Evolutionary conservation across 2,888 invertebrate species (phyloP).

Genomic region (Epirrhoe alternata): DNA sequence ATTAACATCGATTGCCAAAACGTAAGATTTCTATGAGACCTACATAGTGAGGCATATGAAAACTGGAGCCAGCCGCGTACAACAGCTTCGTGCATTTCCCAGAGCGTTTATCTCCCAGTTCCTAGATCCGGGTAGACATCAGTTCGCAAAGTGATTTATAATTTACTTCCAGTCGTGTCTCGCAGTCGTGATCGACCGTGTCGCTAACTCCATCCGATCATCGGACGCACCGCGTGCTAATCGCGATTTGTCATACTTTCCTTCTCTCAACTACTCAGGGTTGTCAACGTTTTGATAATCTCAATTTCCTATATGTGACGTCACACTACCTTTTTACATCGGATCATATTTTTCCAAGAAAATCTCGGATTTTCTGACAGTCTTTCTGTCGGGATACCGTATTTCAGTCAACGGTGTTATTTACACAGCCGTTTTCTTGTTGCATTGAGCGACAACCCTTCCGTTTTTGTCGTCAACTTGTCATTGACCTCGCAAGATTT

Average conservation of each 20-base stretch:
- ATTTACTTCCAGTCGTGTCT: slow-evolving; percentile 49
- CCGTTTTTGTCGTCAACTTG: slow-evolving; percentile 52
- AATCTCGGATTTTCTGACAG: slow-evolving; percentile 28
- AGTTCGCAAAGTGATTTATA: slow-evolving; percentile 55
- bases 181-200: slow-evolving; percentile 48
- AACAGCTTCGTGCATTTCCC: slow-evolving; percentile 38
- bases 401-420: slow-evolving; percentile 48
- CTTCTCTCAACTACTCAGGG: slow-evolving; percentile 54
- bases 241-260: slow-evolving; percentile 74
- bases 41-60: not conserved
- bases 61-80: slow-evolving; percentile 4
- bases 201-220: slow-evolving; percentile 54
- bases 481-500: slow-evolving; percentile 56
- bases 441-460: slow-evolving; percentile 50
- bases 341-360: slow-evolving; percentile 32
- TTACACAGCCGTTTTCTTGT: slow-evolving; percentile 40
- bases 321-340: slow-evolving; percentile 41
- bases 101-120: slow-evolving; percentile 38
- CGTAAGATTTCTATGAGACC: not conserved
- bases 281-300: slow-evolving; percentile 42
- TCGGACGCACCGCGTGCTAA: slow-evolving; percentile 52
- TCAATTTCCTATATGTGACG: slow-evolving; percentile 40
- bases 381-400: slow-evolving; percentile 42
- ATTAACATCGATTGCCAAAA: not conserved
- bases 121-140: slow-evolving; percentile 48